Evolutionary conservation across 2,113 vertebrate genomes (phyloP).

Genomic region (Oenanthe oenanthe): DNA sequence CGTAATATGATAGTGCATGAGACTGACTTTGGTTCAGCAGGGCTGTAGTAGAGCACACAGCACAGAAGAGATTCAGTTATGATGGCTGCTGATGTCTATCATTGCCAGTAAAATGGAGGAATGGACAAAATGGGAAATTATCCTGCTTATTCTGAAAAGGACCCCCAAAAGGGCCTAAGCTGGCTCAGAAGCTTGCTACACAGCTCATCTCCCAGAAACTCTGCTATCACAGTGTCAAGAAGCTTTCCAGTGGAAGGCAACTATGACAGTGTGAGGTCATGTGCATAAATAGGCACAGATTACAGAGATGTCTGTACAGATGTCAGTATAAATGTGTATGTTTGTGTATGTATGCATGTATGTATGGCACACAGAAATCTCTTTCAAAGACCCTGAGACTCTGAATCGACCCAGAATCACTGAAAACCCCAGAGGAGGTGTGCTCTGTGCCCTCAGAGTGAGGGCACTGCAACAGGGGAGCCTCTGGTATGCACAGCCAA

Average conservation of each 20-base stretch:
- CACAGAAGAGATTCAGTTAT: neutral
- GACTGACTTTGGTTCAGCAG: neutral
- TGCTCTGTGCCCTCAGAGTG: neutral
- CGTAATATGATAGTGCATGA: neutral
- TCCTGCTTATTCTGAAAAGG: neutral
- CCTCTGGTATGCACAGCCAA: accelerated
- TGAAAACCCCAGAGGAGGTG: neutral
- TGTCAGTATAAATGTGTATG: neutral
- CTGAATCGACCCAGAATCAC: neutral
- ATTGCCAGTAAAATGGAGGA: neutral
- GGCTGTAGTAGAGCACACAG: neutral
- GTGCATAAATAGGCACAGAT: neutral
- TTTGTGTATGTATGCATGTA: neutral
- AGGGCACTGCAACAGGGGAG: neutral
- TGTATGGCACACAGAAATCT: neutral
- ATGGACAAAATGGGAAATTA: neutral
- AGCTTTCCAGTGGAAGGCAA: neutral
- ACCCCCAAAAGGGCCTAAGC: neutral
- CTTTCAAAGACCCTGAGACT: neutral
- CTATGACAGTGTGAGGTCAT: accelerated
- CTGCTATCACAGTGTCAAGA: neutral
- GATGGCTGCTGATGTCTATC: neutral
- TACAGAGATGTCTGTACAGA: neutral
- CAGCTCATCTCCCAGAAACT: neutral
- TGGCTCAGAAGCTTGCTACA: neutral